Base-by-base conservation (phyloP, 1,140 invertebrate species). In the Physella acuta region DNA sequence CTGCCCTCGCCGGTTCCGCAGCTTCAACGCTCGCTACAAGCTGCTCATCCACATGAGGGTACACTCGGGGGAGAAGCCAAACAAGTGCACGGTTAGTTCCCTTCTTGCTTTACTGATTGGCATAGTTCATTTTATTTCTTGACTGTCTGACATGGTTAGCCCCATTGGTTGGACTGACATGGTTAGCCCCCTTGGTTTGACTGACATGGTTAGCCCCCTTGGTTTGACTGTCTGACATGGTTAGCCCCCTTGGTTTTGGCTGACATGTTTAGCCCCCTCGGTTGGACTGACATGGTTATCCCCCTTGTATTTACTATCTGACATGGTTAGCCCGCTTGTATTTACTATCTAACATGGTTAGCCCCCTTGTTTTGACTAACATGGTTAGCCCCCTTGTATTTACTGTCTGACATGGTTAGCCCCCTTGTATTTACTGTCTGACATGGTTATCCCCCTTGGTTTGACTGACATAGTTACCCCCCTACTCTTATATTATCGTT, bases 11-110 rank as follows among this genome's bases (percentile, higher is more conserved):
- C 88, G 90, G 56, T 88, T 91, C 44, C 90, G 92, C 56, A 94
- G 95, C 0, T 98, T 98, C 85, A 98, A 98, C 84, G 95, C 95
- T 0, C 88, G 95, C 63, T 98, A 98, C 87, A 98, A 98, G 81
- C 86, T 98, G 5, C 88, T 98, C 11, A 97, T 97, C 69, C 95
- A 98, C 82, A 97, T 97, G 94, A 84, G 95, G 11, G 94, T 98
- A 0, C 95, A 98, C 81, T 94, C 93, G 49, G 94, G 95, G 20
- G 94, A 97, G 79, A 97, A 97, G 78, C 95, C 95, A 0, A 97
- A 97, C 83, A 93, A 95, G 86, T 98, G 95, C 85, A 91, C 92
- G 84, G 95, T 97, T 87, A 93, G 91, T 79, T 26, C 26, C 52
- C 26, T 30, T 26, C 39, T 44, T 44, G 8, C 20, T 44, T 44